Base-by-base conservation (phyloP, 2,888 invertebrate species). In the Toxonevra muliebris region DNA sequence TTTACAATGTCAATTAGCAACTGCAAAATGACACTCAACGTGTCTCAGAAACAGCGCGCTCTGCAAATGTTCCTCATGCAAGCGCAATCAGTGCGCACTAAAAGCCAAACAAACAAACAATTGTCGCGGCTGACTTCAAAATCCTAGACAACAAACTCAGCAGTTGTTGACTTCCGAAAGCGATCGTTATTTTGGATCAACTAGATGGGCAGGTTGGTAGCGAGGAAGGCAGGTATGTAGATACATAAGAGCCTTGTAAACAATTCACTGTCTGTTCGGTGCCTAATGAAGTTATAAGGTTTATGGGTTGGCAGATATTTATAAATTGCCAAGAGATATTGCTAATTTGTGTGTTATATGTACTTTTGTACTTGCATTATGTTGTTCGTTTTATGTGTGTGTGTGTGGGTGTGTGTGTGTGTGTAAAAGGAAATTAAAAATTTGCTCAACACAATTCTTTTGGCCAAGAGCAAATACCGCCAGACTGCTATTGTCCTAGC, bases 1-100 rank as follows among this genome's bases (percentile, higher is more conserved):
- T 80, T 77, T 79, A 77, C 77, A 76, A 81, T 84, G 84, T 84
- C 85, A 84, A 85, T 84, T 84, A 84, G 84, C 84, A 81, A 82
- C 80, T 78, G 79, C 78, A 79, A 82, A 82, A 83, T 80, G 84
- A 84, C 84, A 84, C 82, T 82, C 79, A 80, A 83, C 80, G 81
- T 83, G 81, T 71, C 71, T 48, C n/a, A 48, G 8, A 48, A 15
- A 13, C n/a, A 48, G 50, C 45, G 60, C 50, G 52, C 45, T 57
- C 57, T 43, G 55, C 41, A 52, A 62, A 58, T 62, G 30, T 45
- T 17, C 19, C 48, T 43, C 19, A 71, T 71, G 76, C 77, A 76
- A 80, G 78, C 79, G 79, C 82, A 81, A 78, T 81, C 76, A 81
- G 81, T 81, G 79, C 82, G 79, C 77, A 76, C 80, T 74, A 71